Conservation (phyloP, 2,888 invertebrate genomes). For the Lissocephala sabroskyi region DNA sequence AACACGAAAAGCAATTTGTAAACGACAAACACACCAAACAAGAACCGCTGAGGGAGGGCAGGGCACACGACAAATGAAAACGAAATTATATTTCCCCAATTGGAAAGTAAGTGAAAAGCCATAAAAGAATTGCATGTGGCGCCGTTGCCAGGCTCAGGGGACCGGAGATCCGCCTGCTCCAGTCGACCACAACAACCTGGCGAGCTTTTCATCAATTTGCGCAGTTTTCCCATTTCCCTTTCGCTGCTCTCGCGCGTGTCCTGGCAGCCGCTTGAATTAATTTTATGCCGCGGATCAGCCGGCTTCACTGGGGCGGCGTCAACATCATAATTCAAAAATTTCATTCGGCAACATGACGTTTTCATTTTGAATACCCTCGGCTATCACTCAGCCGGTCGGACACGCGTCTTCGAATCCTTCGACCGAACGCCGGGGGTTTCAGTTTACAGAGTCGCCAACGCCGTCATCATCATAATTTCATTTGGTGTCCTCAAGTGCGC, state of each 20-base stretch:
- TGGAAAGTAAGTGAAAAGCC: conserved; percentile 42
- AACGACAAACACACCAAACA: conserved; percentile 45
- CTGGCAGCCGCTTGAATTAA: conserved; percentile 64
- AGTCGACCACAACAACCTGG: conserved; percentile 25
- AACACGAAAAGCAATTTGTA: conserved; percentile 62
- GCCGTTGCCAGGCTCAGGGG: too few species aligned
- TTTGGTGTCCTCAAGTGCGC: conserved; percentile 12
- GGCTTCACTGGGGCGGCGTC: conserved; percentile 31
- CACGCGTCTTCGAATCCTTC: conserved; percentile 40
- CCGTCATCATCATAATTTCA: conserved; percentile 46
- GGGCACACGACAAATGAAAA: conserved; percentile 24
- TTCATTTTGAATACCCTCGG: conserved; percentile 36
- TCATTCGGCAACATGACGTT: conserved; percentile 60
- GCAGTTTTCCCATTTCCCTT: conserved; percentile 21
- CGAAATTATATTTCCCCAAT: conserved; percentile 43
- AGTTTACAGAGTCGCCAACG: conserved; percentile 31
- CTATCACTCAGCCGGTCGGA: conserved; percentile 19
- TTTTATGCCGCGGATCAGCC: conserved; percentile 50
- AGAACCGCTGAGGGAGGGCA: conserved; percentile 38
- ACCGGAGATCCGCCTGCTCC: conserved; percentile 9
- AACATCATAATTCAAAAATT: conserved; percentile 66
- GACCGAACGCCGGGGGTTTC: conserved; percentile 7
- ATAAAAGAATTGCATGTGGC: background rate
- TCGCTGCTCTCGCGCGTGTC: conserved; percentile 51
- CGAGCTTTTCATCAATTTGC: conserved; percentile 49